Conservation (phyloP, 1,140 invertebrate genomes). For the Drosophila sproati region DNA sequence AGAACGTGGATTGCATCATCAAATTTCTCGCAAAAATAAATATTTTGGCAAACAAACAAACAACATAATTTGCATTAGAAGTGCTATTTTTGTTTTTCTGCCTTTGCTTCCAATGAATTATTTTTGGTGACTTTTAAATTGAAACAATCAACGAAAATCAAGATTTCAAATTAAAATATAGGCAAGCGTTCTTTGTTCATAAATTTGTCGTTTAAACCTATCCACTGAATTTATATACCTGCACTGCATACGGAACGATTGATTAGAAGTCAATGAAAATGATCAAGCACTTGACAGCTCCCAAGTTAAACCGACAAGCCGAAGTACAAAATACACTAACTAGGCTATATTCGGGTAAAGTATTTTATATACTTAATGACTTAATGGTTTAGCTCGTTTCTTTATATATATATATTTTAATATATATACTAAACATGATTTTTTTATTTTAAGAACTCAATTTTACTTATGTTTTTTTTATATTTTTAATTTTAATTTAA, state of each 20-base stretch:
- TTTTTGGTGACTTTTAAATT: conserved; percentile 24
- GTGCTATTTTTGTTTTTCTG: not conserved
- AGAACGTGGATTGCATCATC: conserved; percentile 49
- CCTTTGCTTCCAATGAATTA: not conserved
- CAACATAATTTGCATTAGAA: conserved; percentile 51
- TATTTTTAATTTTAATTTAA: no score
- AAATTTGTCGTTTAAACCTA: conserved; percentile 53
- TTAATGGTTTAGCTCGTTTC: no score
- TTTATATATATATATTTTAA: not conserved
- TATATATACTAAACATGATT: not conserved
- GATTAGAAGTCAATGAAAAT: conserved; percentile 46
- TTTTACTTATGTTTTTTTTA: no score
- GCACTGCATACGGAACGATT: conserved; percentile 51
- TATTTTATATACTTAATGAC: no score
- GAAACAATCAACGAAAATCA: conserved; percentile 20
- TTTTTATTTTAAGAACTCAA: no score
- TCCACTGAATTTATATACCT: conserved; percentile 25
- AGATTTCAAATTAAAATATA: conserved; percentile 41
- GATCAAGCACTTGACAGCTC: conserved; percentile 1
- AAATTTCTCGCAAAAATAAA: conserved; percentile 7
- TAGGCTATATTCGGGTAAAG: no score
- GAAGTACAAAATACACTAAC: conserved; percentile 12
- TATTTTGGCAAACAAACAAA: conserved; percentile 56
- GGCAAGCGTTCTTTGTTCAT: conserved; percentile 55
- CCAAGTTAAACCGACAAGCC: not conserved